Percentiles rank a stretch among this genome's conserved stretches.
Conservation (phyloP, 2,888 invertebrate genomes). For the Emmelina monodactyla region DNA sequence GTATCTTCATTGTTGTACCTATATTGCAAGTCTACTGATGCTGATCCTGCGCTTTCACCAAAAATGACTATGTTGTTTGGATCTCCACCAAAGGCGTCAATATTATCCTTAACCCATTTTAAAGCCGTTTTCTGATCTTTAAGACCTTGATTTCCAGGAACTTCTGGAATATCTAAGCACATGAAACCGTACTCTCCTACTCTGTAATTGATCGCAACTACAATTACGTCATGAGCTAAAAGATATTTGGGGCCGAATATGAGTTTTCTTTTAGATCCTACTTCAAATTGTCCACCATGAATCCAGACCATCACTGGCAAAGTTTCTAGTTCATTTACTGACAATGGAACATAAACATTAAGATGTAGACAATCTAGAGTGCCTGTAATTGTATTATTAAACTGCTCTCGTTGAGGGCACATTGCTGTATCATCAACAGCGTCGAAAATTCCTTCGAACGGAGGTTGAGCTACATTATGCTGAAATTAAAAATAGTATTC, state of each 20-base stretch:
- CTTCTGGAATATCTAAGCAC: conserved; percentile 27
- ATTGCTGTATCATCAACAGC: conserved; percentile 26
- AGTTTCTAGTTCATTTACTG: conserved; percentile 20
- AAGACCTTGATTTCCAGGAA: conserved; percentile 36
- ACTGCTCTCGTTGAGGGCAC: conserved; percentile 30
- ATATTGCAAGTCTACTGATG: conserved; percentile 31
- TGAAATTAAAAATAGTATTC: no score
- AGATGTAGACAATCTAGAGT: conserved; percentile 28
- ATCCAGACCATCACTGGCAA: conserved; percentile 33
- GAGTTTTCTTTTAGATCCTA: conserved; percentile 20
- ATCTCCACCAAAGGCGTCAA: conserved; percentile 34
- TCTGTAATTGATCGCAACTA: conserved; percentile 31
- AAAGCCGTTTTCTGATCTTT: conserved; percentile 33
- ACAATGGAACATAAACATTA: conserved; percentile 27
- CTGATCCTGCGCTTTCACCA: conserved; percentile 30
- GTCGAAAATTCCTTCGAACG: conserved; percentile 24
- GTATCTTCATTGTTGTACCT: conserved; percentile 22
- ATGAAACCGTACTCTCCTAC: conserved; percentile 35
- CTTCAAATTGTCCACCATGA: conserved; percentile 27
- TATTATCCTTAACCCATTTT: conserved; percentile 32
- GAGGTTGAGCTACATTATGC: no score
- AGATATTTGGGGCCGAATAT: conserved; percentile 25
- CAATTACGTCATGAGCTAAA: conserved; percentile 28
- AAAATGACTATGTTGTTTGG: conserved; percentile 26
- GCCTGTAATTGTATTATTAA: conserved; percentile 19